phyloP scores from a whole-genome alignment of 2,797 vertebrate genomes.

The Microchirus variegatus region DNA sequence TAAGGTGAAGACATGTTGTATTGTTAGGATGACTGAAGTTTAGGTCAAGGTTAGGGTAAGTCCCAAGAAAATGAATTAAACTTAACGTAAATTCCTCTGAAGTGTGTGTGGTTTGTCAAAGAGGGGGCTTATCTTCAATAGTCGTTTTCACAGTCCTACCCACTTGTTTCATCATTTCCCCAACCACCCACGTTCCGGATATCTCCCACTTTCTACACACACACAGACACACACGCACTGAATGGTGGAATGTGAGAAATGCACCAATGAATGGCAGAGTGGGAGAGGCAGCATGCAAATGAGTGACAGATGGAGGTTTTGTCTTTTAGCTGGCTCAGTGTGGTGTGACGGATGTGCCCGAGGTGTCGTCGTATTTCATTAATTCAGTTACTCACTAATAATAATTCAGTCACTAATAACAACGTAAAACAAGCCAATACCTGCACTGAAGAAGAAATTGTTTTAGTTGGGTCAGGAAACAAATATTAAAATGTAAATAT shows the following conservation, averaged over 20 bases:
- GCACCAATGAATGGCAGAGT: conserved; percentile 36
- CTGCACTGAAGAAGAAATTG: not conserved
- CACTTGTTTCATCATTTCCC: conserved; percentile 57
- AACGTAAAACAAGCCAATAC: not conserved
- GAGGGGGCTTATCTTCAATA: conserved; percentile 27
- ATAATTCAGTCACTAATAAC: no score
- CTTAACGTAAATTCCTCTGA: no score
- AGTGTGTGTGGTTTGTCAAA: not conserved
- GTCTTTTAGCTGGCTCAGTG: not conserved
- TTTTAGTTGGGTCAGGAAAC: no score
- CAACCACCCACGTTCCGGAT: conserved; percentile 56
- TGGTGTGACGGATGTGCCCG: not conserved
- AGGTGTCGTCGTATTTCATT: not conserved
- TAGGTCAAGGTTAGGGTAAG: no score
- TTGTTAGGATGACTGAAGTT: no score
- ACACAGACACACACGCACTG: conserved; percentile 12
- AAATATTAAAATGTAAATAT: no score
- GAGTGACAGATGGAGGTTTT: conserved; percentile 13
- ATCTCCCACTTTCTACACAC: conserved; percentile 25
- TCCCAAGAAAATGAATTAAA: no score
- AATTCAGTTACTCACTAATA: not conserved
- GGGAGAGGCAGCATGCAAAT: conserved; percentile 34
- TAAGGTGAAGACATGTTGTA: no score
- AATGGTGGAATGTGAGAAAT: conserved; percentile 64
- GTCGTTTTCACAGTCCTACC: conserved; percentile 27